These are phyloP conservation scores for Thripadectes ignobilis DNA, from an alignment of 2,797 vertebrate genomes.

Conservation along the genomic window DNA sequence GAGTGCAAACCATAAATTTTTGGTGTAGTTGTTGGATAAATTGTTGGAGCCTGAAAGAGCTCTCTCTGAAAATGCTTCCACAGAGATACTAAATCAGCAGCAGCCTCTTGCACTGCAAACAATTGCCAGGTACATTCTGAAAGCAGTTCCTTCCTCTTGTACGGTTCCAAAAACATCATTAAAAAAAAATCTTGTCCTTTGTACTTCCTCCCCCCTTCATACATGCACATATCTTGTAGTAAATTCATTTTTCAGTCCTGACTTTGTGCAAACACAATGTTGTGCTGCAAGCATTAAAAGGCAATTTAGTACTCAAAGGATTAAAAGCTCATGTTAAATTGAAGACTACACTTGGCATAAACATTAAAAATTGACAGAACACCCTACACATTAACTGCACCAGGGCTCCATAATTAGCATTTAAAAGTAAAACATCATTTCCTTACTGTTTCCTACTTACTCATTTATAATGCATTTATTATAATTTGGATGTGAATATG, in stretches of 20 bases:
- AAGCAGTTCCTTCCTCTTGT: conserved; percentile 31
- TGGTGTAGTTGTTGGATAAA: not conserved
- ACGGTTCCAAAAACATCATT: conserved; percentile 35
- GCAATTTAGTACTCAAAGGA: conserved; percentile 95
- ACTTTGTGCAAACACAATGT: conserved; percentile 89
- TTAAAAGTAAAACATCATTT: conserved; percentile 88
- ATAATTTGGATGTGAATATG: conserved; percentile 77
- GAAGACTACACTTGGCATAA: conserved; percentile 94
- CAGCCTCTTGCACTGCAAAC: conserved; percentile 23
- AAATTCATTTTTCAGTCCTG: conserved; percentile 90
- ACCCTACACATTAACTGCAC: conserved; percentile 90
- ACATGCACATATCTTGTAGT: conserved; percentile 74
- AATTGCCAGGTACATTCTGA: conserved; percentile 47
- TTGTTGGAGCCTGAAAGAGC: not conserved
- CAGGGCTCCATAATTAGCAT: conserved; percentile 85
- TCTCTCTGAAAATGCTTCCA: not conserved
- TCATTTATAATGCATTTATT: conserved; percentile 87
- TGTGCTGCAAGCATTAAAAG: conserved; percentile 93
- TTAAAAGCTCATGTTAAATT: conserved; percentile 98
- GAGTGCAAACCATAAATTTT: not conserved
- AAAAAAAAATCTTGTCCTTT: conserved; percentile 55
- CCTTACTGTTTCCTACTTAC: conserved; percentile 85
- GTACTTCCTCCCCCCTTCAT: conserved; percentile 45
- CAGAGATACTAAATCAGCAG: conserved; percentile 20
- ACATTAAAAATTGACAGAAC: conserved; percentile 96